Conservation (phyloP, 1,140 invertebrate species). For the Tetranychus cinnabarinus region DNA sequence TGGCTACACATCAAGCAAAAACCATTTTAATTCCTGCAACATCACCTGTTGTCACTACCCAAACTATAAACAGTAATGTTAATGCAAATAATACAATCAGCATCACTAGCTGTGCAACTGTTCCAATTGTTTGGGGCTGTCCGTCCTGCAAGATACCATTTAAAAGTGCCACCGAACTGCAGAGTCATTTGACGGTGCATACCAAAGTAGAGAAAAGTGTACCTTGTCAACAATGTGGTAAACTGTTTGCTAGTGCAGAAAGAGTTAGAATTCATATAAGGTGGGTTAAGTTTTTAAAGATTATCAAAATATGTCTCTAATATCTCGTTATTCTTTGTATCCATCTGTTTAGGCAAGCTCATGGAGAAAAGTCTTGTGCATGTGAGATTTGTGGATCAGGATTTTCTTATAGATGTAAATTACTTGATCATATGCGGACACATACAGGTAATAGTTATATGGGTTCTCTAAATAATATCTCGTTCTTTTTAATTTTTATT, state of each 20-base stretch:
- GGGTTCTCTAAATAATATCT: too few species aligned
- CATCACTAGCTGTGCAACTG: too few species aligned
- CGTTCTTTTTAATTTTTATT: too few species aligned
- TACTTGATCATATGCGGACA: conserved; percentile 16
- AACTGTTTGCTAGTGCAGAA: conserved; percentile 15
- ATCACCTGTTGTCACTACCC: too few species aligned
- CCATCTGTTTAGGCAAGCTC: not conserved
- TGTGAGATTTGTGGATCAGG: conserved; percentile 17
- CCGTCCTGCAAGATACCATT: conserved; percentile 17
- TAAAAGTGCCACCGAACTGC: conserved; percentile 15
- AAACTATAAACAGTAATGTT: too few species aligned
- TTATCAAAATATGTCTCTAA: too few species aligned
- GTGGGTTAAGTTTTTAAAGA: not conserved
- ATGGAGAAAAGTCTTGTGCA: conserved; percentile 15
- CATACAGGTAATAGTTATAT: conserved; percentile 10
- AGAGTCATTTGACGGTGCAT: conserved; percentile 14
- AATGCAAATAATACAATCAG: too few species aligned
- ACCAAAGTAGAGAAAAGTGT: conserved; percentile 15
- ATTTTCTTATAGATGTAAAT: conserved; percentile 16
- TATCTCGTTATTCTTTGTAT: too few species aligned
- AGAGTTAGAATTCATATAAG: conserved; percentile 15
- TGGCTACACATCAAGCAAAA: too few species aligned
- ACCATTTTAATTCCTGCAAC: too few species aligned
- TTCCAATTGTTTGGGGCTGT: conserved; percentile 14
- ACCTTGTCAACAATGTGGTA: conserved; percentile 15